Base-by-base conservation (phyloP, 2,888 invertebrate genomes). In the Julus scanicus region DNA sequence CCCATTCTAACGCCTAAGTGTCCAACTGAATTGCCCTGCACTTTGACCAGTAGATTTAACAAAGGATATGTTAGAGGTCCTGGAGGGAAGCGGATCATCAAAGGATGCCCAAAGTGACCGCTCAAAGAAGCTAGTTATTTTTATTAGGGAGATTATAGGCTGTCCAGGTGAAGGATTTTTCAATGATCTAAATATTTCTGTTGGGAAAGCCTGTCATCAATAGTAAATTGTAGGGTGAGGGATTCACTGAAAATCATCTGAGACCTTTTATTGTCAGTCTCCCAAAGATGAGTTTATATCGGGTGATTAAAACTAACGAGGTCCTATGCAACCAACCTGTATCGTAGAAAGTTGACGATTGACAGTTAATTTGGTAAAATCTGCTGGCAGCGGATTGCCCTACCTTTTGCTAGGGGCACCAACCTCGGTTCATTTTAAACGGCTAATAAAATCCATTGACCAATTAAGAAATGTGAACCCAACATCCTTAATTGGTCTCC, bases 141-240 rank as follows among this genome's bases (percentile, higher is more conserved):
- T 57, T 57, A 57, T 57, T 57, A 57, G n/a, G 57, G 57, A 57
- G 57, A 57, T 57, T 57, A 57, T 57, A 57, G 57, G 57, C 57
- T 57, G 57, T 57, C 57, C 57, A n/a, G 57, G 57, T 57, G 57
- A 57, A 57, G n/a, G 57, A 57, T 57, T 57, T 57, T n/a, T 17
- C 57, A 57, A n/a, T 57, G 57, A 57, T 57, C n/a, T 29, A 57
- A 17, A 13, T n/a, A n/a, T 57, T 57, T 57, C 57, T 57, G 1
- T 13, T 5, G 5, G n/a, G 57, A 57, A 57, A 57, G 57, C 57
- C 57, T 57, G 17, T 8, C 57, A 57, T 57, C 57, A 57, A 57
- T n/a, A 57, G n/a, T 57, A n/a, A n/a, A 57, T 57, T 57, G 57
- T 57, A 57, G 57, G 57, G n/a, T 29, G 29, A 29, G 29, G 29